A percentile compares a stretch with the other conserved stretches of the same genome.
Evolutionary conservation across 2,113 vertebrate genomes (phyloP).

Genomic region (Corythoichthys haematopterus): DNA sequence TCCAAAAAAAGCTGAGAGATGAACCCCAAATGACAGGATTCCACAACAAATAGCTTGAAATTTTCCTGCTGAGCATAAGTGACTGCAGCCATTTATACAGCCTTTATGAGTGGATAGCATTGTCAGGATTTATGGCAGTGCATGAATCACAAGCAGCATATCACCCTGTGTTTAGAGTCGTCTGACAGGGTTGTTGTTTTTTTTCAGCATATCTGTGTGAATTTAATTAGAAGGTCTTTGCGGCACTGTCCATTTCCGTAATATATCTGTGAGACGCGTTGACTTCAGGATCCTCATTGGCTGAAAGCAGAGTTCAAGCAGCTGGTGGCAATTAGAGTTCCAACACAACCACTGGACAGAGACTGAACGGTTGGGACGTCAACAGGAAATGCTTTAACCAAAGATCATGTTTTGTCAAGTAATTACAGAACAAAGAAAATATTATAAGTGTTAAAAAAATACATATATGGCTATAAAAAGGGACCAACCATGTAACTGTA

Average conservation of each 20-base stretch:
- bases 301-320: constrained; percentile 46
- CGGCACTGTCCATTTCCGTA: constrained; percentile 55
- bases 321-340: constrained; percentile 63
- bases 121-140: constrained; percentile 53
- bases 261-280: constrained; percentile 63
- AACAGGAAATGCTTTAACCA: constrained; percentile 60
- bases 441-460: constrained; percentile 1
- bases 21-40: constrained; percentile 67
- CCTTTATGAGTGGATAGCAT: constrained; percentile 47
- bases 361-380: constrained; percentile 45
- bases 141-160: constrained; percentile 36
- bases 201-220: constrained; percentile 65
- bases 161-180: constrained; percentile 61
- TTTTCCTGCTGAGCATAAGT: constrained; percentile 45
- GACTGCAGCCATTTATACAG: constrained; percentile 54
- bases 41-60: constrained; percentile 60
- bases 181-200: constrained; percentile 46
- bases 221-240: constrained; percentile 67
- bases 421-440: constrained; percentile 55
- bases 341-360: constrained; percentile 61
- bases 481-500: constrained; percentile 39
- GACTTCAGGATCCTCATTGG: constrained; percentile 56
- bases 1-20: constrained; percentile 62
- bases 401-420: constrained; percentile 62
- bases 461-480: constrained; percentile 43